A percentile compares a stretch with the other conserved stretches of the same genome.
These are phyloP conservation scores for Stictonetta naevosa DNA, from an alignment of 2,113 vertebrate species.

Conservation along the genomic window DNA sequence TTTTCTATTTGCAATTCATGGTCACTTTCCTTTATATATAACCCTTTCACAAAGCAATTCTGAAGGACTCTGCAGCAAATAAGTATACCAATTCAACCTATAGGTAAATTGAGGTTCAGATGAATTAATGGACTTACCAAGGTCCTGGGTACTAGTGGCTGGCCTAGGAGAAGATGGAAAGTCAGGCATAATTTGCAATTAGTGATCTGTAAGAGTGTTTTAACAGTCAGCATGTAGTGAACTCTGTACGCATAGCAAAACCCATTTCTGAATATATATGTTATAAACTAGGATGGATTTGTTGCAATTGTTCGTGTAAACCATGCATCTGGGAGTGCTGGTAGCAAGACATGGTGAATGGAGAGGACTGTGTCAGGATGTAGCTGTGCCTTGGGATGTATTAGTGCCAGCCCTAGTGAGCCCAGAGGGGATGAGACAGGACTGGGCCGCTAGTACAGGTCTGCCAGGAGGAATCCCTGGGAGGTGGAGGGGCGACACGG, in stretches of 20 bases:
- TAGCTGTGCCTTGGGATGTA: background rate
- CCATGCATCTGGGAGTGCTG: rapidly evolving
- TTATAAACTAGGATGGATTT: background rate
- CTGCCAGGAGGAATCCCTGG: background rate
- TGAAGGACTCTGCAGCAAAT: background rate
- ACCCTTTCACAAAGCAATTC: background rate
- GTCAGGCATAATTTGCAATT: background rate
- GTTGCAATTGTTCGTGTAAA: background rate
- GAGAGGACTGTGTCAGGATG: rapidly evolving
- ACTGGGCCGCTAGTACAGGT: background rate
- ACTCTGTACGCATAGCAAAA: background rate
- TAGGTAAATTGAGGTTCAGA: background rate
- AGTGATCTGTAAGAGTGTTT: background rate
- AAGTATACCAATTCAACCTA: background rate
- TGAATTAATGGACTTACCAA: background rate
- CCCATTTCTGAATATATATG: background rate
- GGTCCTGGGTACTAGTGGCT: background rate
- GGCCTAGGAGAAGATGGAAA: background rate
- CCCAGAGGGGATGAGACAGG: background rate
- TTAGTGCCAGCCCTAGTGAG: background rate
- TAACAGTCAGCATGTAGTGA: background rate
- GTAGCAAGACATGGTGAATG: background rate
- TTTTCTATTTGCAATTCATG: no score
- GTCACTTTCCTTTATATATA: background rate
- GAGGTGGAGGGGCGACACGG: background rate